These are phyloP conservation scores for Holacanthella duospinosa DNA, from an alignment of 2,888 invertebrate species.

Conservation along the genomic window DNA sequence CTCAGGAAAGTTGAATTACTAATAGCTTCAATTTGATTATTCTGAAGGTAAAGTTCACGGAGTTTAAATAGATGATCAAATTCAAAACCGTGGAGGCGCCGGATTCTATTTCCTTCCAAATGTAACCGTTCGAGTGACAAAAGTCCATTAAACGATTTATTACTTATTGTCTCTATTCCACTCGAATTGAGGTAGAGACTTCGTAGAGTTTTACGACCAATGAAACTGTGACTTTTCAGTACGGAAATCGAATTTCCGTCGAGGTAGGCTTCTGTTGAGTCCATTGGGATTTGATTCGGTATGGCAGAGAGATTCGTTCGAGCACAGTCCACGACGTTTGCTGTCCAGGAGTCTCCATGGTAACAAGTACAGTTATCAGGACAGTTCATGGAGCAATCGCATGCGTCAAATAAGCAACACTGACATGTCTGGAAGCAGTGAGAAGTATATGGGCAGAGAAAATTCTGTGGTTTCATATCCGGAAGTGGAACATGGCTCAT, in stretches of 20 bases:
- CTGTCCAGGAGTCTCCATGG: constrained; percentile 74
- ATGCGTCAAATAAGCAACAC: constrained; percentile 81
- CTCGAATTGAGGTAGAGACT: constrained; percentile 68
- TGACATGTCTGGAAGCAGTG: constrained; percentile 77
- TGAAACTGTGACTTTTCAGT: constrained; percentile 72
- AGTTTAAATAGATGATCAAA: constrained; percentile 64
- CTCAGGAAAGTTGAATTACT: constrained; percentile 68
- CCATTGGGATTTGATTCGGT: constrained; percentile 74
- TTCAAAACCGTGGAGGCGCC: constrained; percentile 62
- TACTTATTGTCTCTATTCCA: constrained; percentile 62
- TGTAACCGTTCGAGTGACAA: constrained; percentile 61
- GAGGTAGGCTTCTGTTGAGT: constrained; percentile 75
- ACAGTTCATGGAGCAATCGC: constrained; percentile 85
- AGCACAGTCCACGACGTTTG: constrained; percentile 74
- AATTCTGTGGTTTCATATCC: constrained; percentile 61
- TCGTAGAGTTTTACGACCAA: constrained; percentile 70
- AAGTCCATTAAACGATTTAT: constrained; percentile 71
- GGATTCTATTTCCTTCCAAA: constrained; percentile 63
- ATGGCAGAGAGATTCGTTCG: constrained; percentile 58
- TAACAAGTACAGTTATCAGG: constrained; percentile 76
- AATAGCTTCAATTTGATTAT: constrained; percentile 65
- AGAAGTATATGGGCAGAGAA: constrained; percentile 67
- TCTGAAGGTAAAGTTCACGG: constrained; percentile 61
- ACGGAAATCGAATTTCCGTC: constrained; percentile 70
- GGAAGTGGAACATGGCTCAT: constrained; percentile 47